Evolutionary conservation across 2,888 invertebrate genomes (phyloP).

Genomic region (Brachynemurus nebulosus): DNA sequence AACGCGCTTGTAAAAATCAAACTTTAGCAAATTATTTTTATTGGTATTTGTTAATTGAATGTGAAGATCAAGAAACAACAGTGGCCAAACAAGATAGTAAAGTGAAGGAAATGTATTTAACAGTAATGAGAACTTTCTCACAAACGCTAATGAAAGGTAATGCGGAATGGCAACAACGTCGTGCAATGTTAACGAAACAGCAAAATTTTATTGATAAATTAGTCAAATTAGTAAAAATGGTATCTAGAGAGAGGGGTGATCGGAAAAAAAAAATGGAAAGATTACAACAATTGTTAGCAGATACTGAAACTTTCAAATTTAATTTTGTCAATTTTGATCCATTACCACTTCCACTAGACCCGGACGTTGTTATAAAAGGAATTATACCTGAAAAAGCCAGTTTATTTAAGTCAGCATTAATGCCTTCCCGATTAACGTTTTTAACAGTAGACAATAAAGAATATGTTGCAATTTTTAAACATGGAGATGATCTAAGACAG

Average conservation of each 20-base stretch:
- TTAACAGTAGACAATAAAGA: slow-evolving; percentile 65
- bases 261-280: slow-evolving; percentile 84
- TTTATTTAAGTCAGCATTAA: slow-evolving; percentile 90
- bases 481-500: slow-evolving; percentile 94
- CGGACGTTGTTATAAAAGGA: slow-evolving; percentile 74
- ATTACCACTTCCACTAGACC: slow-evolving; percentile 89
- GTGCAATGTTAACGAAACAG: slow-evolving; percentile 67
- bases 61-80: slow-evolving; percentile 69
- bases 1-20: slow-evolving; percentile 76
- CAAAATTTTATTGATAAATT: slow-evolving; percentile 85
- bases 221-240: slow-evolving; percentile 73
- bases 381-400: slow-evolving; percentile 81
- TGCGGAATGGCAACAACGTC: slow-evolving; percentile 55
- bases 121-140: slow-evolving; percentile 78
- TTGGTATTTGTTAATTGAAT: slow-evolving; percentile 92
- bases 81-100: slow-evolving; percentile 51
- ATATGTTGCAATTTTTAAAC: slow-evolving; percentile 93
- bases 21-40: slow-evolving; percentile 92
- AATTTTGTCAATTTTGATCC: slow-evolving; percentile 86
- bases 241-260: slow-evolving; percentile 82
- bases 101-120: slow-evolving; percentile 72
- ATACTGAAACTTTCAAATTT: slow-evolving; percentile 66
- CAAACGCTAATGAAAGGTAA: slow-evolving; percentile 55
- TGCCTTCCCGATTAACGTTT: slow-evolving; percentile 88
- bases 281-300: slow-evolving; percentile 68